These are phyloP conservation scores for Spheniscus mendiculus DNA, from an alignment of 2,113 vertebrate genomes.

Conservation along the genomic window DNA sequence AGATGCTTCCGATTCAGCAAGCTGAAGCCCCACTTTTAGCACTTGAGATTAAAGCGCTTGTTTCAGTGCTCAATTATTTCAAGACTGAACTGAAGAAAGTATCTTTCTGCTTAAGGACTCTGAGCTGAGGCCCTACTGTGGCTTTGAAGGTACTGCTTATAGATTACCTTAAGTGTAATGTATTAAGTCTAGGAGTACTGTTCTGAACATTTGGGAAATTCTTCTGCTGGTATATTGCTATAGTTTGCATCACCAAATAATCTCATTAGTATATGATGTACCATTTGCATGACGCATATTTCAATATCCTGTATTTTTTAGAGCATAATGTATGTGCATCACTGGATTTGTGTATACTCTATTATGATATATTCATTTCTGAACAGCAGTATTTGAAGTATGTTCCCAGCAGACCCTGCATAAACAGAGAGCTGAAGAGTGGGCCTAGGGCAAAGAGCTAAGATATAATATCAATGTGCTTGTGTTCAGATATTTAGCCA, in stretches of 20 bases:
- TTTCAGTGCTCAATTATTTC: not conserved
- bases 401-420: not conserved
- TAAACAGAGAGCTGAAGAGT: not conserved
- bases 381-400: not conserved
- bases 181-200: not conserved
- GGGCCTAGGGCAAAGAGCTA: not conserved
- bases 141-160: not conserved
- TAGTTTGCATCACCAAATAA: not conserved
- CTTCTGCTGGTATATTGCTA: not conserved
- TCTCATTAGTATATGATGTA: not conserved
- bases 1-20: not conserved
- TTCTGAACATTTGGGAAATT: not conserved
- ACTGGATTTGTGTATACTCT: not conserved
- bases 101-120: not conserved
- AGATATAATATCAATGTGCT: not conserved
- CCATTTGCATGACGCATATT: not conserved
- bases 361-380: not conserved
- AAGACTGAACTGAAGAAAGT: not conserved
- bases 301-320: not conserved
- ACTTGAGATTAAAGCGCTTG: not conserved
- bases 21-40: not conserved
- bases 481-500: not conserved
- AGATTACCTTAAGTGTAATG: not conserved
- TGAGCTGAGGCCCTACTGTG: not conserved
- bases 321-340: not conserved